A percentile compares a stretch with the other conserved stretches of the same genome.
Conservation (phyloP, 2,888 invertebrate genomes). For the Dryocosmus kuriphilus region DNA sequence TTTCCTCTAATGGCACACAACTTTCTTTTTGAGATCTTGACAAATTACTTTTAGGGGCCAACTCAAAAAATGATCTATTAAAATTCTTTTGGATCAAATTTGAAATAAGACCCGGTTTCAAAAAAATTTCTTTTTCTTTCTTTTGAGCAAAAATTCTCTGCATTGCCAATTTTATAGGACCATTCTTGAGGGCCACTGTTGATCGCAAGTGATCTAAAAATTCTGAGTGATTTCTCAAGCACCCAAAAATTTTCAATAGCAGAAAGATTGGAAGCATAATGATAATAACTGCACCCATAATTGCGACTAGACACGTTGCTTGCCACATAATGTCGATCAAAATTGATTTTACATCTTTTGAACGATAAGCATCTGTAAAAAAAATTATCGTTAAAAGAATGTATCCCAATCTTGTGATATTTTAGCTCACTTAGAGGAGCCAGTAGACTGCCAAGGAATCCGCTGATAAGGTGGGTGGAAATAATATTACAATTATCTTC, state of each 20-base stretch:
- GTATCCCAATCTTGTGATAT: background rate
- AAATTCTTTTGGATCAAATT: background rate
- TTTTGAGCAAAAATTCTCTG: constrained; percentile 58
- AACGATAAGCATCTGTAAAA: background rate
- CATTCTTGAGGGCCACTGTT: constrained; percentile 51
- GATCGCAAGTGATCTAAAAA: constrained; percentile 65
- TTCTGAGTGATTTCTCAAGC: constrained; percentile 67
- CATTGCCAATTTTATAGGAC: constrained; percentile 56
- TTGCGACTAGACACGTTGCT: constrained; percentile 57
- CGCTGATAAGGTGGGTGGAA: constrained; percentile 69
- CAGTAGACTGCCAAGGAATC: constrained; percentile 67
- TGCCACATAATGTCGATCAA: constrained; percentile 64
- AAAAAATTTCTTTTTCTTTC: background rate
- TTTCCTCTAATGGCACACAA: background rate
- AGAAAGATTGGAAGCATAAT: constrained; percentile 56
- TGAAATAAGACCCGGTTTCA: background rate
- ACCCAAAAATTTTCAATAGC: constrained; percentile 55
- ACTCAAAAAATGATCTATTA: background rate
- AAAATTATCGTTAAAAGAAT: background rate
- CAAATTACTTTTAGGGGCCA: background rate
- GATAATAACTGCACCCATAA: constrained; percentile 51
- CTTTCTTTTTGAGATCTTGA: background rate
- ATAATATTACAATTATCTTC: constrained; percentile 75
- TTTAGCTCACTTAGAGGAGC: constrained; percentile 64
- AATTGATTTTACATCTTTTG: constrained; percentile 31